phyloP scores from a whole-genome alignment of 2,797 vertebrate species.

The Arnoldichthys spilopterus region DNA sequence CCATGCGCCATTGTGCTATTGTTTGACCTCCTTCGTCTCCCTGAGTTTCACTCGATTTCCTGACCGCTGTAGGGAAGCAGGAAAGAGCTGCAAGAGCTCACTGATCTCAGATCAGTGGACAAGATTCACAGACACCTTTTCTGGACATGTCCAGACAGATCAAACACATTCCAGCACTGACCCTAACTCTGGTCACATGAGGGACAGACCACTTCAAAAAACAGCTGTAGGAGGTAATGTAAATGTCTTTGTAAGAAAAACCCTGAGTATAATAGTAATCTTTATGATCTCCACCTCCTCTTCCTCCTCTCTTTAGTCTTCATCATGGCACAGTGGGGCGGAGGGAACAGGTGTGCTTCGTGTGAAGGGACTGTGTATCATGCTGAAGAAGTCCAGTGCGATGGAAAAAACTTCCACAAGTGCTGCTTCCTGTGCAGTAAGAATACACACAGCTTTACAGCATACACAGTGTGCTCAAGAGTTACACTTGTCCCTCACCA shows the following conservation, averaged over 20 bases:
- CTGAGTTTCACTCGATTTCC: too few relatives aligned
- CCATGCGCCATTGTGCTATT: background rate
- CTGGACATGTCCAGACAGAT: background rate
- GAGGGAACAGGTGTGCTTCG: constrained; percentile 89
- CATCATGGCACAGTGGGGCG: constrained; percentile 94
- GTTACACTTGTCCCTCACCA: background rate
- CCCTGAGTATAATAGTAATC: background rate
- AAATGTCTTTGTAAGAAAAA: background rate
- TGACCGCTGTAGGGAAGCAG: background rate
- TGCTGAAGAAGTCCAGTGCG: constrained; percentile 94
- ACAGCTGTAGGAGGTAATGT: background rate
- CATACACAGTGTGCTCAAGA: background rate
- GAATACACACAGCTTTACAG: constrained; percentile 62
- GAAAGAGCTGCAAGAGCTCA: background rate
- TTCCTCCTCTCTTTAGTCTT: constrained; percentile 12
- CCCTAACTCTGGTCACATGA: background rate
- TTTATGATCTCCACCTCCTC: background rate
- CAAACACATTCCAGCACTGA: background rate
- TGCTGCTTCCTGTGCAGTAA: constrained; percentile 96
- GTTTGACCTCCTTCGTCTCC: background rate
- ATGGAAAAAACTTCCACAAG: constrained; percentile 91
- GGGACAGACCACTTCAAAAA: background rate
- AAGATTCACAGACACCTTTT: background rate
- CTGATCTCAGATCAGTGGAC: background rate
- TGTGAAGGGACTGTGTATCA: constrained; percentile 90